Percentiles rank a stretch among this genome's conserved stretches.
These are phyloP conservation scores for Meriones unguiculatus DNA, from an alignment of 2,113 vertebrate genomes.

Conservation along the genomic window DNA sequence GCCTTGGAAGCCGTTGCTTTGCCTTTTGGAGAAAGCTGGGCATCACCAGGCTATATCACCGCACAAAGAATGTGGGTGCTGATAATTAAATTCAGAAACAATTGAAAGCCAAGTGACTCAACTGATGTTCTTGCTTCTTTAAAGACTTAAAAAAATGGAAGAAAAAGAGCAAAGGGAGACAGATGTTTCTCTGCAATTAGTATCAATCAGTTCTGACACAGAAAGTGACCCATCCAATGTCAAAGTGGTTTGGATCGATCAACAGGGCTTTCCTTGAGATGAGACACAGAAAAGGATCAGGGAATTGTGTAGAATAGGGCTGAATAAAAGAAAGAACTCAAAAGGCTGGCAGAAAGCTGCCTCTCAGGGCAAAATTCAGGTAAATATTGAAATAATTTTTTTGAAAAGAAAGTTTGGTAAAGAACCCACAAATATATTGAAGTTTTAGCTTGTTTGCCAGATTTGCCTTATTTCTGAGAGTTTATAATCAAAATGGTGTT, in stretches of 20 bases:
- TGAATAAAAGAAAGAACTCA: neutral
- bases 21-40: neutral
- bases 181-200: slow-evolving; percentile 56
- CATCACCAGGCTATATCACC: neutral
- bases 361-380: neutral
- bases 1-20: slow-evolving; percentile 14
- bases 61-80: neutral
- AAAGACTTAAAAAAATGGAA: neutral
- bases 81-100: slow-evolving; percentile 31
- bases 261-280: neutral
- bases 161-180: neutral
- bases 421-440: neutral
- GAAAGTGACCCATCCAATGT: slow-evolving; percentile 33
- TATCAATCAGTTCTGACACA: slow-evolving; percentile 58
- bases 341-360: neutral
- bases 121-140: neutral
- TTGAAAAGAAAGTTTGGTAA: neutral
- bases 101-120: neutral
- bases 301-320: neutral
- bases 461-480: neutral
- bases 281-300: neutral
- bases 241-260: slow-evolving; percentile 15
- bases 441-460: neutral
- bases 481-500: neutral
- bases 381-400: neutral